phyloP scores from a whole-genome alignment of 2,888 invertebrate species.

The Hydraecia micacea region DNA sequence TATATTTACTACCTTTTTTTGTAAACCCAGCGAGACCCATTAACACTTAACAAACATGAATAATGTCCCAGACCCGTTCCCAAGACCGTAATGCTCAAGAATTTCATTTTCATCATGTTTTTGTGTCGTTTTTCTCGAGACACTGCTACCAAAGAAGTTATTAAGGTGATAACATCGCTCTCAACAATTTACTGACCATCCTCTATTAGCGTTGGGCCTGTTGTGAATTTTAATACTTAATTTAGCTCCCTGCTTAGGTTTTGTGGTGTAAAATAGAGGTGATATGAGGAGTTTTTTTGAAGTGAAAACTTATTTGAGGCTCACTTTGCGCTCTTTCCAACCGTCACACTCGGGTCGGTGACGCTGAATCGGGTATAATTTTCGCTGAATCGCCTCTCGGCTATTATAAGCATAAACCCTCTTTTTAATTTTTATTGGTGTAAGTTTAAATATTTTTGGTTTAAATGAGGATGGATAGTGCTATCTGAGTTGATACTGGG shows the following conservation, averaged over 20 bases:
- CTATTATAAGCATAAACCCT: neutral
- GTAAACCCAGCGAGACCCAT: conserved; percentile 53
- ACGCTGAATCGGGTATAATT: neutral
- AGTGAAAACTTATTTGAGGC: neutral
- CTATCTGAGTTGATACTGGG: neutral
- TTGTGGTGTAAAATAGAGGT: conserved; percentile 58
- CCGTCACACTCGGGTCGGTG: no score
- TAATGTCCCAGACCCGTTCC: conserved; percentile 57
- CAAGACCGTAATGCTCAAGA: conserved; percentile 55
- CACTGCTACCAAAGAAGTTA: conserved; percentile 84
- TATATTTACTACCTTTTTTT: conserved; percentile 47
- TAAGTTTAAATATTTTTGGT: neutral
- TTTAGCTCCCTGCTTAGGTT: conserved; percentile 71
- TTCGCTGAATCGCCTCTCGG: no score
- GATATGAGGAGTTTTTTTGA: conserved; percentile 16
- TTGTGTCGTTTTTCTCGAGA: conserved; percentile 71
- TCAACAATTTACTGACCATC: conserved; percentile 78
- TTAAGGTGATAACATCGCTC: conserved; percentile 83
- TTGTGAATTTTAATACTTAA: conserved; percentile 86
- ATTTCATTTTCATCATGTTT: conserved; percentile 63
- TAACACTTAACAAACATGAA: conserved; percentile 69
- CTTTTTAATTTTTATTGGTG: neutral
- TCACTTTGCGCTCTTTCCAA: neutral
- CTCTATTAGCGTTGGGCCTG: conserved; percentile 75
- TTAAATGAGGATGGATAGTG: neutral